Base-by-base conservation (phyloP, 2,797 vertebrate species). In the Salarias fasciatus region DNA sequence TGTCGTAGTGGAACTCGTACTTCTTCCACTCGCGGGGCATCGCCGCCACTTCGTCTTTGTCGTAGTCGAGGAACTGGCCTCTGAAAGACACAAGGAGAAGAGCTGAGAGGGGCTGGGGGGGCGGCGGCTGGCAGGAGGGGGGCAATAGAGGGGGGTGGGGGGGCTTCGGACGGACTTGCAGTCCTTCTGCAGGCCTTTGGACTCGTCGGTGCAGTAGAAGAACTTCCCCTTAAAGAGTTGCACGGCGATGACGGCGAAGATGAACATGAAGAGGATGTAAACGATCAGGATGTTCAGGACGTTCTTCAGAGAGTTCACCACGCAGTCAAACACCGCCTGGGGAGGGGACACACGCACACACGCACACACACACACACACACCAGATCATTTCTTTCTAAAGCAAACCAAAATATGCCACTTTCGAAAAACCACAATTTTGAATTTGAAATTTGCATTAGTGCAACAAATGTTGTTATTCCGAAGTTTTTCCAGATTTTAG, bases 231-330 rank as follows among this genome's bases (percentile, higher is more conserved):
- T 98, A 92, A 98, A 99, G 68, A 99, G 96, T 83, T 99, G 97
- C 63, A 99, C 97, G 0, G 97, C 97, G 9, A 99, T 96, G 85
- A 99, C 97, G 0, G 97, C 97, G n/a, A 99, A 99, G 83, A 99
- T 99, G 92, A 99, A 97, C 97, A 99, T 99, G 93, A 99, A 99
- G 74, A 98, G 96, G 90, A 99, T 93, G 89, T 99, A 99, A 57
- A 99, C 97, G 0, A 98, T 96, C 67, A 99, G 94, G 90, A 99
- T 98, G 79, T 99, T 99, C 86, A 99, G 92, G 14, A 99, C 97
- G 0, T 98, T 98, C 93, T 95, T 98, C 89, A 99, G 84, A 31
- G 97, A 99, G 84, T 98, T 99, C 82, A 99, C 97, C 88, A 99
- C 96, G 0, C 97, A 99, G 93, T 98, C 97, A 46, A 99, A 99